Conservation (phyloP, 1,140 invertebrate genomes). For the Drosophila kurseongensis region DNA sequence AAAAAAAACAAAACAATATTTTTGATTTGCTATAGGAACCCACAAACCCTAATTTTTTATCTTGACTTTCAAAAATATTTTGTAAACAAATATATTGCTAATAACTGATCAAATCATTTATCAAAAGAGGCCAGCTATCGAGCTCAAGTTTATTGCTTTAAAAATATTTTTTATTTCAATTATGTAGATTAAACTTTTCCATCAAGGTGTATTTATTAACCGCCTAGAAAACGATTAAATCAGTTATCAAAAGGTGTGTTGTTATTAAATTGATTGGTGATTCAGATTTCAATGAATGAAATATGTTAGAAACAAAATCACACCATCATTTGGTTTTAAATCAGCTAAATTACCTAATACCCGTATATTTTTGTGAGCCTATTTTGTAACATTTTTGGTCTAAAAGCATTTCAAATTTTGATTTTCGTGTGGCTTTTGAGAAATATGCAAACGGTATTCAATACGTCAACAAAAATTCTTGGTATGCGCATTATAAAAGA, state of each 20-base stretch:
- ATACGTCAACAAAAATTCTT: constrained; percentile 79
- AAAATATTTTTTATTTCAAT: background rate
- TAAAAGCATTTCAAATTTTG: background rate
- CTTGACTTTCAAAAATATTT: no score
- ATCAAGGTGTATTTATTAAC: constrained; percentile 8
- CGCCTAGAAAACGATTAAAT: constrained; percentile 14
- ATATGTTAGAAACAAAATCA: constrained; percentile 6
- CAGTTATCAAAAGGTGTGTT: constrained; percentile 2
- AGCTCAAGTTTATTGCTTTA: background rate
- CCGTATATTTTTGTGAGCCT: background rate
- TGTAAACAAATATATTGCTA: no score
- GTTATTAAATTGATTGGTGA: constrained; percentile 14
- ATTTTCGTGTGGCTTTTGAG: constrained; percentile 23
- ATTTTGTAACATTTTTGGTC: background rate
- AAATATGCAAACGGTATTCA: constrained; percentile 76
- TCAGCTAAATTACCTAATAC: constrained; percentile 6
- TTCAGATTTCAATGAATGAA: constrained; percentile 16
- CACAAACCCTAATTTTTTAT: no score
- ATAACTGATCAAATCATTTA: background rate
- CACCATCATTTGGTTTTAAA: constrained; percentile 6
- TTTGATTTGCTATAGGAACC: no score
- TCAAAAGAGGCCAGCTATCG: background rate
- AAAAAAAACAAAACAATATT: no score
- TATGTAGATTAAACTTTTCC: constrained; percentile 19
- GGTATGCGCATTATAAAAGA: constrained; percentile 77